phyloP scores from a whole-genome alignment of 2,797 vertebrate genomes.

The Leptatherina wallacei region DNA sequence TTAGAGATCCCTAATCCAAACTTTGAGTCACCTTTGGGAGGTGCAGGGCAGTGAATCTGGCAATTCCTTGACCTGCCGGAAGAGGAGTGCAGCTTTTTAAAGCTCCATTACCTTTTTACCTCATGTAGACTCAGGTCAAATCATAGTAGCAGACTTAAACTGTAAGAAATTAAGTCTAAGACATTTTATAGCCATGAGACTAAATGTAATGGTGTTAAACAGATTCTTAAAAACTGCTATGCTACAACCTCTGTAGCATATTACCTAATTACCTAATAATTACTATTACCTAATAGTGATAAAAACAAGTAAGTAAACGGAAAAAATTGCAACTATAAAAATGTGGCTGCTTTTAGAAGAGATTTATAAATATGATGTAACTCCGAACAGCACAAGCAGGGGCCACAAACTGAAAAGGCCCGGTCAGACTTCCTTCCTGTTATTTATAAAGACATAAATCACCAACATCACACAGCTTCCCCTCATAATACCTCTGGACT shows the following conservation, averaged over 20 bases:
- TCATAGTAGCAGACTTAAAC: conserved; percentile 21
- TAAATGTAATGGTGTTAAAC: neutral
- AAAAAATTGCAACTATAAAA: conserved; percentile 11
- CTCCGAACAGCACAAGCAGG: neutral
- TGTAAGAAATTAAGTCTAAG: neutral
- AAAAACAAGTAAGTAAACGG: neutral
- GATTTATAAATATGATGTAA: conserved; percentile 23
- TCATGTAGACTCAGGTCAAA: conserved; percentile 2
- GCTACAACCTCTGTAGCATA: neutral
- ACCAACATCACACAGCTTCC: conserved; percentile 49
- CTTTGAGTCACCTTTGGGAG: conserved; percentile 46
- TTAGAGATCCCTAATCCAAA: conserved; percentile 55
- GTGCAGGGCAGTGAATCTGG: conserved; percentile 20
- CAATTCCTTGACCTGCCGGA: conserved; percentile 41
- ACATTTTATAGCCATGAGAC: neutral
- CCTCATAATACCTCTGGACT: conserved; percentile 52
- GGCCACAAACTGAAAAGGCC: conserved; percentile 36
- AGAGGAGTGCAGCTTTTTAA: conserved; percentile 12
- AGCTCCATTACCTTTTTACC: conserved; percentile 11
- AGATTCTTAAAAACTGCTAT: neutral
- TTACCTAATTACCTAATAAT: too few species aligned
- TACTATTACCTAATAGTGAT: neutral
- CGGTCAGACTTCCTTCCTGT: conserved; percentile 67
- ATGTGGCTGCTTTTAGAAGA: conserved; percentile 24
- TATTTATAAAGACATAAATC: conserved; percentile 71